Conservation (phyloP, 2,113 vertebrate genomes). For the Phaethon lepturus region DNA sequence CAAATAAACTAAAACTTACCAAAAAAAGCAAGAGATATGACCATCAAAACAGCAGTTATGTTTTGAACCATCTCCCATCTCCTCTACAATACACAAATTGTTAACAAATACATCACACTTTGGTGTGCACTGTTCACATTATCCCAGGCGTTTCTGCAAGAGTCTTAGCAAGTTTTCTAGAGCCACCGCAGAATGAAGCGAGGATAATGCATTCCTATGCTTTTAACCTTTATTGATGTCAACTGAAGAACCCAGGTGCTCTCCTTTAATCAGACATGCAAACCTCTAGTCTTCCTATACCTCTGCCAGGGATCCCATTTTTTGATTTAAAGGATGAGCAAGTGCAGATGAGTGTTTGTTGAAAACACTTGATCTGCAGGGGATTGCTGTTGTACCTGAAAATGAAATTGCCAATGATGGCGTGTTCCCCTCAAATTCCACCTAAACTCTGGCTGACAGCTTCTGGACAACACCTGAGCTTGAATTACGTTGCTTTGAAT, state of each 20-base stretch:
- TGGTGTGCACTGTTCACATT: not conserved
- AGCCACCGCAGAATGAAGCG: not conserved
- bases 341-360: not conserved
- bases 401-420: not conserved
- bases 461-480: not conserved
- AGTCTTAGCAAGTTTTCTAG: not conserved
- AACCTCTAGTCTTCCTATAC: not conserved
- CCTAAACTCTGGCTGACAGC: not conserved
- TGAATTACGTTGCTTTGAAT: not conserved
- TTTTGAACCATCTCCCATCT: not conserved
- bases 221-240: not conserved
- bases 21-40: not conserved
- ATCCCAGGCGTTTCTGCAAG: not conserved
- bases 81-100: not conserved
- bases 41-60: not conserved
- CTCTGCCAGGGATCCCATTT: not conserved
- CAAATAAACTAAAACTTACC: not conserved
- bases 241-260: not conserved
- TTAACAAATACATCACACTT: accelerated
- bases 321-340: not conserved
- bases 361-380: not conserved
- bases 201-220: not conserved
- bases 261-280: not conserved
- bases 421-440: not conserved
- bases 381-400: not conserved